phyloP scores from a whole-genome alignment of 2,888 invertebrate genomes.

The Buathra laborator region DNA sequence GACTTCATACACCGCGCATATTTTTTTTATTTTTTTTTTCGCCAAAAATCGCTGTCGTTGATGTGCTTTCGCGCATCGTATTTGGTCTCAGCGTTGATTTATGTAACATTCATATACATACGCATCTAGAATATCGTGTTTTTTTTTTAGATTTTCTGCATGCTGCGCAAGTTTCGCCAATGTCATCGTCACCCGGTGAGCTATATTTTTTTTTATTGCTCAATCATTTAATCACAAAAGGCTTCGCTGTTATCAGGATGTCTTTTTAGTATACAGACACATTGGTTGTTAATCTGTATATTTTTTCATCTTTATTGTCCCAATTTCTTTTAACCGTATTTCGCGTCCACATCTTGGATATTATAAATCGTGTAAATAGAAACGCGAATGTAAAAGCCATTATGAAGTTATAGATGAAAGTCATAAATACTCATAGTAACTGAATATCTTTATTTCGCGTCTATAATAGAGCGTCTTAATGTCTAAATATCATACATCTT shows the following conservation, averaged over 20 bases:
- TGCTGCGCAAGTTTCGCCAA: not conserved
- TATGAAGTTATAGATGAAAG: not conserved
- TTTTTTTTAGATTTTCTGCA: not conserved
- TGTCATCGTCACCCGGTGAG: not conserved
- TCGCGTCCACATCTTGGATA: too few species aligned
- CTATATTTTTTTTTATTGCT: constrained; percentile 5
- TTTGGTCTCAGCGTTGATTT: not conserved
- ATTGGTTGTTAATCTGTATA: not conserved
- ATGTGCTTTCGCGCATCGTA: constrained; percentile 2
- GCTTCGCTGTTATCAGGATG: not conserved
- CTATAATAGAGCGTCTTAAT: too few species aligned
- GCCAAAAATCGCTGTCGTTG: not conserved
- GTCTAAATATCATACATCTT: too few species aligned
- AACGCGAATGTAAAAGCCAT: not conserved
- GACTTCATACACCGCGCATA: not conserved
- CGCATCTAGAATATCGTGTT: not conserved
- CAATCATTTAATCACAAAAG: not conserved
- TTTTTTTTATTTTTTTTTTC: not conserved
- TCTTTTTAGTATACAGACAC: not conserved
- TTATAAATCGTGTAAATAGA: too few species aligned
- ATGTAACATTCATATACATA: not conserved
- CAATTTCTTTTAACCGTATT: too few species aligned
- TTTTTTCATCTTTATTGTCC: too few species aligned
- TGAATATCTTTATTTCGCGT: too few species aligned
- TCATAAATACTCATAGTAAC: too few species aligned